Percentiles rank a stretch among this genome's conserved stretches.
Conservation (phyloP, 2,113 vertebrate genomes). For the Colaptes auratus region DNA sequence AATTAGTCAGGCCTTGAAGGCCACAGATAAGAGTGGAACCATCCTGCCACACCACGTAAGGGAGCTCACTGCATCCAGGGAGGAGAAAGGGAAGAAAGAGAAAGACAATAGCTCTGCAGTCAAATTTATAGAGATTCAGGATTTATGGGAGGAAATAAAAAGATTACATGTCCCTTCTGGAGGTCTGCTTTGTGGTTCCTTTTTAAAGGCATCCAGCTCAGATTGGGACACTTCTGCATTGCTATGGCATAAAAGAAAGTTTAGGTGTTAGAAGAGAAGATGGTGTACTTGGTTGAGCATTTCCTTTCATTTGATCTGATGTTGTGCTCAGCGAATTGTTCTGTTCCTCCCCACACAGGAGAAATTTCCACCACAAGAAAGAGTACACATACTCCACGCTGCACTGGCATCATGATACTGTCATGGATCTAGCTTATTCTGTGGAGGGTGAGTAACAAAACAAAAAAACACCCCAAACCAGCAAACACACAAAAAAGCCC, state of each 20-base stretch:
- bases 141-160: too few relatives aligned
- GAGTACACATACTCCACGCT: slow-evolving; percentile 88
- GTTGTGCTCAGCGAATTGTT: background rate
- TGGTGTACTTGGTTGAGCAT: background rate
- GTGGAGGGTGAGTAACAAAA: slow-evolving; percentile 82
- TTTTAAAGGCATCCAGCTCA: too few relatives aligned
- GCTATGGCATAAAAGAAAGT: background rate
- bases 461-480: background rate
- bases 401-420: slow-evolving; percentile 91
- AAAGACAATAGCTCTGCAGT: too few relatives aligned
- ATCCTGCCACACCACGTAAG: too few relatives aligned
- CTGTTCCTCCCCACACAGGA: slow-evolving; percentile 74
- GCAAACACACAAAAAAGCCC: too few relatives aligned
- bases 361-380: slow-evolving; percentile 87
- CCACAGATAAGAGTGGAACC: too few relatives aligned
- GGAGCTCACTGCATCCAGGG: too few relatives aligned
- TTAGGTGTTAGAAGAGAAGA: background rate
- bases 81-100: too few relatives aligned
- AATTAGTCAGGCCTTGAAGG: too few relatives aligned
- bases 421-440: slow-evolving; percentile 88
- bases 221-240: background rate
- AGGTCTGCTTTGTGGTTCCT: too few relatives aligned
- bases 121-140: too few relatives aligned
- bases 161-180: too few relatives aligned
- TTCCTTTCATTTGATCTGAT: background rate